phyloP scores from a whole-genome alignment of 2,113 vertebrate genomes.

The Anguilla japonica region DNA sequence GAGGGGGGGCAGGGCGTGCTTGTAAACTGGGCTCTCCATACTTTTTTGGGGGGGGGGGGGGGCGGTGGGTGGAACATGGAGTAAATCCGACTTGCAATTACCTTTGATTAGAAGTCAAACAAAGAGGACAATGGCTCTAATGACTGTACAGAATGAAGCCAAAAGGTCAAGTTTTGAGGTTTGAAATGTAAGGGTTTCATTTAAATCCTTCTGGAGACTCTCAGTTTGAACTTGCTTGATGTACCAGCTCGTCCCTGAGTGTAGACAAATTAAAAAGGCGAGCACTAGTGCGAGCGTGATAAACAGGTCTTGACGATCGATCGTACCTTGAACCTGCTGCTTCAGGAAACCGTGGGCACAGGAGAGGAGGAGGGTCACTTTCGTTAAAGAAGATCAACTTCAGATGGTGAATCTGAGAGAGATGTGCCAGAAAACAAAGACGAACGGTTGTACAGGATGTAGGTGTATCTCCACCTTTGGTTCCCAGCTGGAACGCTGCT shows the following conservation, averaged over 20 bases:
- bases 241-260: not conserved
- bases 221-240: not conserved
- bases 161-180: slow-evolving; percentile 13
- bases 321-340: not conserved
- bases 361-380: not conserved
- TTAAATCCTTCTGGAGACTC: not conserved
- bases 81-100: slow-evolving; percentile 50
- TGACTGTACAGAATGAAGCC: slow-evolving; percentile 31
- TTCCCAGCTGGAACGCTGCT: no score
- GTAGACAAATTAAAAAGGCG: not conserved
- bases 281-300: not conserved
- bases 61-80: no score
- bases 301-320: not conserved
- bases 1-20: slow-evolving; percentile 46
- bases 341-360: not conserved
- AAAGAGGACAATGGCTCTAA: slow-evolving; percentile 22
- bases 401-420: no score
- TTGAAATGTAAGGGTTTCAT: not conserved
- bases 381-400: no score
- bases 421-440: no score
- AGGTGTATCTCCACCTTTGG: no score
- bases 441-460: no score
- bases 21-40: slow-evolving; percentile 63
- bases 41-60: slow-evolving; percentile 45
- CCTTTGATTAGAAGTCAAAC: slow-evolving; percentile 24